A percentile compares a stretch with the other conserved stretches of the same genome.
Evolutionary conservation across 2,888 invertebrate genomes (phyloP).

Genomic region (Drosophila colorata): DNA sequence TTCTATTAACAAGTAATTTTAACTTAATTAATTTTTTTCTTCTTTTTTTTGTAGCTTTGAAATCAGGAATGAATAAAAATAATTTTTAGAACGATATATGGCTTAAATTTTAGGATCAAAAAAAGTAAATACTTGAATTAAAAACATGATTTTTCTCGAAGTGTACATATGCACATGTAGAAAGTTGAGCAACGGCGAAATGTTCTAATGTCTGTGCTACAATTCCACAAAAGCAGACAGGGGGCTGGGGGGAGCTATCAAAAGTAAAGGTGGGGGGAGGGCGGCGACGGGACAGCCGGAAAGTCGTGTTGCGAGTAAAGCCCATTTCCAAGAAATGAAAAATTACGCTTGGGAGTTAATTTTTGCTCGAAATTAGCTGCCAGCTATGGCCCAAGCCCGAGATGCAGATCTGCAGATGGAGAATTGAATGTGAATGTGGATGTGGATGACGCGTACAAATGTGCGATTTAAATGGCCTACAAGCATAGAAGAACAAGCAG

Average conservation of each 20-base stretch:
- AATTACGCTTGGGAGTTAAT: slow-evolving; percentile 78
- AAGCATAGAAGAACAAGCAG: slow-evolving; percentile 23
- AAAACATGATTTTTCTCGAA: neutral
- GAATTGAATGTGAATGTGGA: slow-evolving; percentile 33
- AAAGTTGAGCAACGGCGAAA: slow-evolving; percentile 54
- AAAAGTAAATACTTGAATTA: too few relatives aligned
- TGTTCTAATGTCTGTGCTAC: slow-evolving; percentile 65
- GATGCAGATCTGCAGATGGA: slow-evolving; percentile 43
- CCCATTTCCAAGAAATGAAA: slow-evolving; percentile 78
- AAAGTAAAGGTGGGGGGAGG: slow-evolving; percentile 3
- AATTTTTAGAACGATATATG: too few relatives aligned
- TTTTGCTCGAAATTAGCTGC: slow-evolving; percentile 75
- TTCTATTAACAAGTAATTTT: too few relatives aligned
- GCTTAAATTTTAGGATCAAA: too few relatives aligned
- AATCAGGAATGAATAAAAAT: too few relatives aligned
- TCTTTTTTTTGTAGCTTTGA: too few relatives aligned
- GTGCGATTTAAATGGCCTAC: slow-evolving; percentile 71
- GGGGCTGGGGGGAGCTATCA: neutral
- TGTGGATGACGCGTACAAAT: slow-evolving; percentile 69
- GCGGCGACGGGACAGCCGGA: slow-evolving; percentile 9
- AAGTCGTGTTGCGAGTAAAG: slow-evolving; percentile 60
- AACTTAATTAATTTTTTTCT: too few relatives aligned
- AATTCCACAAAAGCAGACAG: slow-evolving; percentile 36
- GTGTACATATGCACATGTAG: slow-evolving; percentile 16
- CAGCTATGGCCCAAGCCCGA: slow-evolving; percentile 58